These are phyloP conservation scores for Clarias fuscus DNA, from an alignment of 2,797 vertebrate species.

Conservation along the genomic window DNA sequence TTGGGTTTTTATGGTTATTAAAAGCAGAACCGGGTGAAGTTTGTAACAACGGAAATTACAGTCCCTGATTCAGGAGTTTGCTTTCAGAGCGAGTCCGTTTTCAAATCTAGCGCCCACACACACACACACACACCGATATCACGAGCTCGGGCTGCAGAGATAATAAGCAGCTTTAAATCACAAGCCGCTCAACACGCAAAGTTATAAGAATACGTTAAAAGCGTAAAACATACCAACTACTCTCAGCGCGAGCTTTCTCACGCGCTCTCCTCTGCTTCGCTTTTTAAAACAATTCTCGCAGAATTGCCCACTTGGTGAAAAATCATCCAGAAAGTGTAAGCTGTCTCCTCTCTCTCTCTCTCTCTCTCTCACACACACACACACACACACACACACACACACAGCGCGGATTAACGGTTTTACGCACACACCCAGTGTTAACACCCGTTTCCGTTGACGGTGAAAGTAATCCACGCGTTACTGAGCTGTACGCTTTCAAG, in stretches of 20 bases:
- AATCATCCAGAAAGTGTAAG: slow-evolving; percentile 12
- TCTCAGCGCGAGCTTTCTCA: neutral
- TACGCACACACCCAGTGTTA: too few relatives aligned
- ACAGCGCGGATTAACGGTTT: too few relatives aligned
- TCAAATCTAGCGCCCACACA: slow-evolving; percentile 25
- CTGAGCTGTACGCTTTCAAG: neutral
- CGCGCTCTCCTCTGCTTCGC: neutral
- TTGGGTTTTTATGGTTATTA: neutral
- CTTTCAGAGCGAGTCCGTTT: neutral
- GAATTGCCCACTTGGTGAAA: neutral
- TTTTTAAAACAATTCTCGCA: neutral
- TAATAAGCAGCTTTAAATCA: neutral
- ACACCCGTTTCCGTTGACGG: neutral
- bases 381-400: neutral
- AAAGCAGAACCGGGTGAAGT: neutral
- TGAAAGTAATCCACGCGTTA: neutral
- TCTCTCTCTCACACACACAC: too few relatives aligned
- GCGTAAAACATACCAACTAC: slow-evolving; percentile 13
- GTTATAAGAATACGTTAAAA: neutral
- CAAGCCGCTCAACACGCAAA: neutral
- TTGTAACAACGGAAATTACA: neutral
- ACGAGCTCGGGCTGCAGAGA: neutral
- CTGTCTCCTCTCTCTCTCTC: neutral
- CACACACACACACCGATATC: neutral
- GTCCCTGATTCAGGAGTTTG: neutral